These are phyloP conservation scores for Centroberyx gerrardi DNA, from an alignment of 2,797 vertebrate genomes.

Conservation along the genomic window DNA sequence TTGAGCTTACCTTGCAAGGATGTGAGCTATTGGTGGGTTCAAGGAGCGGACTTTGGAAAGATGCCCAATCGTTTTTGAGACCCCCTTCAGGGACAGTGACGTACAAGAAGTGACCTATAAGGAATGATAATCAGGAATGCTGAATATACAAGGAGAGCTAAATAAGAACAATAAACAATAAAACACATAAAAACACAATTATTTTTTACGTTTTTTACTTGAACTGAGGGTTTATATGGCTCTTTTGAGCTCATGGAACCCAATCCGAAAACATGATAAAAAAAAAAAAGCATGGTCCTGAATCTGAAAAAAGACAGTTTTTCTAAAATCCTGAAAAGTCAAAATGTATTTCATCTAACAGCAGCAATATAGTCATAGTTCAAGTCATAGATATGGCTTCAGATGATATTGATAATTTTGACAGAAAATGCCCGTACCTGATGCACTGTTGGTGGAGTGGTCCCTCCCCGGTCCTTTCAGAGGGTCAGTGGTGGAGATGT, in stretches of 20 bases:
- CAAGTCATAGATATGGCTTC: background rate
- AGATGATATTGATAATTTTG: background rate
- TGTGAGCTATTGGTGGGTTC: constrained; percentile 66
- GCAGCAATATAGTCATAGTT: too few species aligned
- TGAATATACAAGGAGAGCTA: background rate
- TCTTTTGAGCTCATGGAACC: too few species aligned
- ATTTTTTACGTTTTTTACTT: too few species aligned
- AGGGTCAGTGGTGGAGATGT: constrained; percentile 66
- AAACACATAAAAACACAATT: background rate
- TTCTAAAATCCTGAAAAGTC: too few species aligned
- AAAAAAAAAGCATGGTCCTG: background rate
- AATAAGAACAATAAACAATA: background rate
- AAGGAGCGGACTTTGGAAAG: constrained; percentile 83
- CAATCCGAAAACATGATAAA: background rate
- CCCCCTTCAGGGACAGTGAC: constrained; percentile 74
- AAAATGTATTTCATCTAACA: too few species aligned
- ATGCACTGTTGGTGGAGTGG: constrained; percentile 87
- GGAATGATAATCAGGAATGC: background rate
- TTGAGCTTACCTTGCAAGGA: constrained; percentile 84
- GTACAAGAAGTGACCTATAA: constrained; percentile 86
- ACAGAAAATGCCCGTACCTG: constrained; percentile 75
- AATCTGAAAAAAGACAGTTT: too few species aligned
- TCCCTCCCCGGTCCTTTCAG: constrained; percentile 87
- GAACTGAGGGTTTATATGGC: too few species aligned
- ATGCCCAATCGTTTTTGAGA: constrained; percentile 78